Conservation (phyloP, 2,888 invertebrate species). For the Atrina japonica region DNA sequence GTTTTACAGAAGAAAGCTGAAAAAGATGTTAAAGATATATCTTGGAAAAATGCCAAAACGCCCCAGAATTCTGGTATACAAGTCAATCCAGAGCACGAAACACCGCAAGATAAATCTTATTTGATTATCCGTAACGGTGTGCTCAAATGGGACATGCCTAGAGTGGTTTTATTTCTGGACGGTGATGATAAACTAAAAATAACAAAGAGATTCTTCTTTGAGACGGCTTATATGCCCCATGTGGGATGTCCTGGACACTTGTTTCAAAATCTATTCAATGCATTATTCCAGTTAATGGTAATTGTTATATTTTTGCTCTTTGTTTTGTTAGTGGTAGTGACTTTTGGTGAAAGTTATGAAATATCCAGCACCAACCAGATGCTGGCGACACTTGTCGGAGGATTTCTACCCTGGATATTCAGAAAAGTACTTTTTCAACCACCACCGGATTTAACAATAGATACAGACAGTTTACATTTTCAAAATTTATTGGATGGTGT, state of each 20-base stretch:
- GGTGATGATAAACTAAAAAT: slow-evolving; percentile 49
- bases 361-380: slow-evolving; percentile 52
- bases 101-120: not conserved
- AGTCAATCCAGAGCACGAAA: not conserved
- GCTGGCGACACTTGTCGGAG: slow-evolving; percentile 51
- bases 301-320: slow-evolving; percentile 54
- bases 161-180: slow-evolving; percentile 39
- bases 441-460: slow-evolving; percentile 56
- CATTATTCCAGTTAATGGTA: slow-evolving; percentile 41
- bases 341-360: slow-evolving; percentile 54
- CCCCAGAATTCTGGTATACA: slow-evolving; percentile 6
- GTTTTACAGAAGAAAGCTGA: slow-evolving; percentile 57
- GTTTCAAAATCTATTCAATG: slow-evolving; percentile 37
- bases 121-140: not conserved
- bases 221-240: slow-evolving; percentile 49
- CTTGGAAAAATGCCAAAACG: slow-evolving; percentile 5
- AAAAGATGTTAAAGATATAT: slow-evolving; percentile 40
- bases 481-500: slow-evolving; percentile 42
- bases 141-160: slow-evolving; percentile 14
- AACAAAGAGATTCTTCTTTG: slow-evolving; percentile 50
- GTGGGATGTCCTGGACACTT: slow-evolving; percentile 52
- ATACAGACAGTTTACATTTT: slow-evolving; percentile 64
- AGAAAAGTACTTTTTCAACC: slow-evolving; percentile 52
- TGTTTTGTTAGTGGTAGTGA: slow-evolving; percentile 54
- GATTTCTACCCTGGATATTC: slow-evolving; percentile 56